A percentile compares a stretch with the other conserved stretches of the same genome.
These are phyloP conservation scores for Octomys mimax DNA, from an alignment of 2,797 vertebrate species.

Conservation along the genomic window DNA sequence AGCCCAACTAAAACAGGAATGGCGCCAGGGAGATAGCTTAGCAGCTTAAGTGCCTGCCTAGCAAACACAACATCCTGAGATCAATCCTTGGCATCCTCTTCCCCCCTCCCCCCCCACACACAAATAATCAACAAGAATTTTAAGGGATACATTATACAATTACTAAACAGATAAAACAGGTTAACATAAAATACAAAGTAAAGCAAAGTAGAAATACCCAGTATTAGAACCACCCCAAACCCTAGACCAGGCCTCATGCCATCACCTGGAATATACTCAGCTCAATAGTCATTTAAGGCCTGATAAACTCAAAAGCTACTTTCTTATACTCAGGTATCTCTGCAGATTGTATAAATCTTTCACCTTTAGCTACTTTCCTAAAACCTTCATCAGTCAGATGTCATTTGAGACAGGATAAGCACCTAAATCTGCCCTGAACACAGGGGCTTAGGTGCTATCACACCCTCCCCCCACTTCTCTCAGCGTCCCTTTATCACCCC, in stretches of 20 bases:
- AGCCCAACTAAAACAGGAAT: conserved; percentile 1
- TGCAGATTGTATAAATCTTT: not conserved
- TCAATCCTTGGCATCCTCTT: too few species aligned
- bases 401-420: not conserved
- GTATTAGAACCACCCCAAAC: not conserved
- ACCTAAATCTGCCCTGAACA: not conserved
- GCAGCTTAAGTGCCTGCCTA: too few species aligned
- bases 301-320: conserved; percentile 26
- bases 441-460: not conserved
- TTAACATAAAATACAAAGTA: not conserved
- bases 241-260: not conserved
- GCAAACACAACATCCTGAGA: too few species aligned
- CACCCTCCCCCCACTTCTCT: not conserved
- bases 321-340: not conserved
- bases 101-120: too few species aligned
- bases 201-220: not conserved
- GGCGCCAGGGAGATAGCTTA: too few species aligned
- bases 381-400: not conserved
- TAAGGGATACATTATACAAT: not conserved
- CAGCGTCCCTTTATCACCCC: not conserved
- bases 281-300: not conserved
- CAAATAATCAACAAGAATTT: not conserved
- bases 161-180: not conserved
- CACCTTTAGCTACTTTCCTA: not conserved
- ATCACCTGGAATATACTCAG: not conserved